Percentiles rank a stretch among this genome's conserved stretches.
phyloP scores from a whole-genome alignment of 2,797 vertebrate species.

The Hyperoplus immaculatus region DNA sequence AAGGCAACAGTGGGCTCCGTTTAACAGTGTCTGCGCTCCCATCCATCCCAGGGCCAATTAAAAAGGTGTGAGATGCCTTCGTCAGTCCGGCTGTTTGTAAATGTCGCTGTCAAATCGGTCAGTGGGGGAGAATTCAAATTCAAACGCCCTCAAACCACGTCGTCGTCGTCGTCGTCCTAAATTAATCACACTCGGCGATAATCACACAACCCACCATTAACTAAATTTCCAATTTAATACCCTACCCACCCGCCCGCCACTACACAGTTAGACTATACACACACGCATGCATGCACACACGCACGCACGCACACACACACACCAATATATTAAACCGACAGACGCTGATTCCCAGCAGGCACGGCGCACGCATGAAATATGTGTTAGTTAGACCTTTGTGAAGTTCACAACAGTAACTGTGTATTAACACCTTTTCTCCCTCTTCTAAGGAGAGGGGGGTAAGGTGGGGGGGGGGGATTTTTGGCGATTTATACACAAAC shows the following conservation, averaged over 20 bases:
- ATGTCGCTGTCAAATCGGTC: conserved; percentile 41
- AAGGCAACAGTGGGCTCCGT: conserved; percentile 47
- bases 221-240: conserved; percentile 45
- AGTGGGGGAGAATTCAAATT: conserved; percentile 28
- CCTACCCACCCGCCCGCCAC: conserved; percentile 4
- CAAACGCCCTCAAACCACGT: conserved; percentile 34
- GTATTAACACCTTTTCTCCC: conserved; percentile 5
- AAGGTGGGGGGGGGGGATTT: not conserved
- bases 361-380: conserved; percentile 44
- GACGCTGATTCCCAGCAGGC: conserved; percentile 55
- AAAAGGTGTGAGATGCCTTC: conserved; percentile 63
- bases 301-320: conserved; percentile 27
- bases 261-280: conserved; percentile 10
- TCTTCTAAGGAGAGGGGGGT: not conserved
- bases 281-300: conserved; percentile 9
- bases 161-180: too few species aligned
- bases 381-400: conserved; percentile 48
- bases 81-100: conserved; percentile 12
- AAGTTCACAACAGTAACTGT: conserved; percentile 33
- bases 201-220: conserved; percentile 66
- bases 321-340: conserved; percentile 45
- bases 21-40: conserved; percentile 38
- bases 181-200: conserved; percentile 58
- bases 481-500: conserved; percentile 26
- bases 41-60: conserved; percentile 69